Percentiles rank a stretch among this genome's conserved stretches.
phyloP scores from a whole-genome alignment of 2,797 vertebrate genomes.

The Hypotaenidia okinawae region DNA sequence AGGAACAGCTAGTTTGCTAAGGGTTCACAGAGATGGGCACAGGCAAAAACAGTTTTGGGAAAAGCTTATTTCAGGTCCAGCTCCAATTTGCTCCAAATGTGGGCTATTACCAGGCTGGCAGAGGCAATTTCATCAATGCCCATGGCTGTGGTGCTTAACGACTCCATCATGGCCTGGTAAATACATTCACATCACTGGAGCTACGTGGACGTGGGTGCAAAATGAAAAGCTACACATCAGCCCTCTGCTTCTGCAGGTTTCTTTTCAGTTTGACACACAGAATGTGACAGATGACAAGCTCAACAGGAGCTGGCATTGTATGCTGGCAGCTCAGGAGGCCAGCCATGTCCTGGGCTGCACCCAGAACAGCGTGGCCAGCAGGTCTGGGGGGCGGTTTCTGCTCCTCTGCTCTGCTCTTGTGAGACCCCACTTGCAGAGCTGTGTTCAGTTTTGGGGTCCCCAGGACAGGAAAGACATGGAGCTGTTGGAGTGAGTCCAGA shows the following conservation, averaged over 20 bases:
- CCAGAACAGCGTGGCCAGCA: no score
- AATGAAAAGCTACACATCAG: not conserved
- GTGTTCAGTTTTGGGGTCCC: no score
- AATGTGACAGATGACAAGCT: no score
- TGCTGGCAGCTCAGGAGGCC: no score
- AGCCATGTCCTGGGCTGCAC: no score
- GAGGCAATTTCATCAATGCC: not conserved
- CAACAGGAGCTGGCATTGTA: no score
- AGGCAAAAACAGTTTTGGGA: not conserved
- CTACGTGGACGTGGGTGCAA: fast-evolving
- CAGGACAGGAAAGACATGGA: no score
- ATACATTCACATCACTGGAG: not conserved
- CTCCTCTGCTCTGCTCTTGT: no score
- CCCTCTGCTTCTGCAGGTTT: not conserved
- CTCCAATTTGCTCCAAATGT: not conserved
- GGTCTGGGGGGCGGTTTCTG: no score
- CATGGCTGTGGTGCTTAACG: not conserved
- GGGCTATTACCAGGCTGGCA: not conserved
- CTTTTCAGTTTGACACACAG: not conserved
- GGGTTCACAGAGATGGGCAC: not conserved
- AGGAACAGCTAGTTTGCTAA: not conserved
- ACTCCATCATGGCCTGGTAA: not conserved
- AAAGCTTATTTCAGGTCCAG: not conserved
- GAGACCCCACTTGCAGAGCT: no score
- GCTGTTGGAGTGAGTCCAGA: not conserved